Evolutionary conservation across 2,888 invertebrate genomes (phyloP), one percentile per base, ranked within the genome.

Genomic region (Cephus runcator): DNA sequence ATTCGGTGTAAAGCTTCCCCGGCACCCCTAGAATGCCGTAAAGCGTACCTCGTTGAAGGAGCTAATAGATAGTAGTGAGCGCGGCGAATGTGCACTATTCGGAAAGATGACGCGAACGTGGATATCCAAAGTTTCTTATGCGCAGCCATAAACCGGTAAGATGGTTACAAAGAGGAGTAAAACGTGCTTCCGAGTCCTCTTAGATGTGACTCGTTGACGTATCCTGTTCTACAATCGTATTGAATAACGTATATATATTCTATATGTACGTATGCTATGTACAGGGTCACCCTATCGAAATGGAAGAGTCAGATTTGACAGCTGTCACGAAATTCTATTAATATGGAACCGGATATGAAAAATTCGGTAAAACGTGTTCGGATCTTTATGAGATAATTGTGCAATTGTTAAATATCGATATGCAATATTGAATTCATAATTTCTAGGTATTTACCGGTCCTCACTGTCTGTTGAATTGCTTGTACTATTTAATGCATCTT

Each of bases 141-240:
- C 71, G 76, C 75, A 77, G 79, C 86, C 84, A 81, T 85, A 86
- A 86, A 86, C 84, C 84, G 82, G 82, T 82, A 83, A 85, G 85
- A 85, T 83, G 81, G 80, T 79, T 85, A 80, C 82, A 81, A 85
- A 85, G 86, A 34, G 71, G 12, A 34, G 71, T 30, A 31, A 71
- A 71, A 71, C 33, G 71, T 71, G 86, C 86, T 86, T 76, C 81
- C 75, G 81, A 82, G 83, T 83, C 78, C 78, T 69, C 78, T 31
- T 56, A 23, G 56, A 56, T 56, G 23, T 23, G 23, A 56, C 1
- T 23, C 1, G 9, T 56, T 23, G 9, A 23, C 23, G 23, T 23
- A 23, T 9, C 2, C 56, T 56, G 56, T 56, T 56, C 23, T 9
- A 23, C 23, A 23, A 23, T 56, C 9, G 23, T 56, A 15, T 23